A percentile compares a stretch with the other conserved stretches of the same genome.
Conservation (phyloP, 2,797 vertebrate species). For the Macrochelys suwanniensis region DNA sequence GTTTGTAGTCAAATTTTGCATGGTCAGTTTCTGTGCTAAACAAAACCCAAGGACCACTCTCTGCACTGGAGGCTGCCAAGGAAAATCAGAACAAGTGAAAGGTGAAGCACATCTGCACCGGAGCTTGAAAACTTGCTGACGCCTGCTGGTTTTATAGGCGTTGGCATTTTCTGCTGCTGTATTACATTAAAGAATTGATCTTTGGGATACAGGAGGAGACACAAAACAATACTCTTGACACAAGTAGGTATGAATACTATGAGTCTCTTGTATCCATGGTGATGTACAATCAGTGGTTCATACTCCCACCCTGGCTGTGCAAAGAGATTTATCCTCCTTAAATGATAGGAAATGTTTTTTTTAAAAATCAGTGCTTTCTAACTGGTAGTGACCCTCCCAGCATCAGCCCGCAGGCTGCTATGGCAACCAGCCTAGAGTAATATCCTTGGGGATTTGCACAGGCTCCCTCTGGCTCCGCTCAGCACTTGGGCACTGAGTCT, state of each 20-base stretch:
- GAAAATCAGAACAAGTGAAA: not conserved
- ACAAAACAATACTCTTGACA: not conserved
- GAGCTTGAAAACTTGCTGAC: not conserved
- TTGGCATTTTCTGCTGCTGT: not conserved
- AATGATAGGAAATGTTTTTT: fast-evolving
- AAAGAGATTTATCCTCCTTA: not conserved
- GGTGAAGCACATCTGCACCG: not conserved
- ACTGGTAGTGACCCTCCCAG: fast-evolving
- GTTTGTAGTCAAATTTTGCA: not conserved
- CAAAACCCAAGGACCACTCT: not conserved
- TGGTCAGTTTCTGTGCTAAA: not conserved
- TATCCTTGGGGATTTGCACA: not conserved
- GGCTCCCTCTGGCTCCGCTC: not conserved
- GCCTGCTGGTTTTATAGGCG: not conserved
- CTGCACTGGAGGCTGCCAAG: not conserved
- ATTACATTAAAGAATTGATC: not conserved
- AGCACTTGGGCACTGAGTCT: not conserved
- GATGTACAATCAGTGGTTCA: not conserved
- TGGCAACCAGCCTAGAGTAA: fast-evolving
- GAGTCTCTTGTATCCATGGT: not conserved
- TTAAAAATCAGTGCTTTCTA: not conserved
- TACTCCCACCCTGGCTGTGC: not conserved
- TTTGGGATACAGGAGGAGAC: not conserved
- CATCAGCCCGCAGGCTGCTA: fast-evolving
- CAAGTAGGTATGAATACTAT: not conserved